Evolutionary conservation across 2,113 vertebrate species (phyloP).

Genomic region (Mohoua ochrocephala): DNA sequence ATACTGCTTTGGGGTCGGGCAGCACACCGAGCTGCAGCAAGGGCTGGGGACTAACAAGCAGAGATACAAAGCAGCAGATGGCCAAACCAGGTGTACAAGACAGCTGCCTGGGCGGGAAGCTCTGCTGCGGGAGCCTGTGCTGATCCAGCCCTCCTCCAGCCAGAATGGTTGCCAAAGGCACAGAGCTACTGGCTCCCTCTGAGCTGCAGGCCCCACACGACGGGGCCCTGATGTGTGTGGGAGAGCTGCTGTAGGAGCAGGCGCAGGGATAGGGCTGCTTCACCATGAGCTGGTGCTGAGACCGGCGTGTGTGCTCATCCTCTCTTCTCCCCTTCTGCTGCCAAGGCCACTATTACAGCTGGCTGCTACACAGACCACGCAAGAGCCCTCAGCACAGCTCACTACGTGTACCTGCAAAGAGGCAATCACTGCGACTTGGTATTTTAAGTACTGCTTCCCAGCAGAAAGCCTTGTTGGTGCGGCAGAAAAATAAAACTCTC

Average conservation of each 20-base stretch:
- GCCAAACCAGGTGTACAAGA: background rate
- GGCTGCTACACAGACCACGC: background rate
- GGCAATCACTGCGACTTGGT: background rate
- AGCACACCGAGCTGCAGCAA: background rate
- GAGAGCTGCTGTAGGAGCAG: background rate
- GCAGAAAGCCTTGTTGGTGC: background rate
- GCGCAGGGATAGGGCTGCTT: background rate
- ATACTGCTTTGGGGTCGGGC: background rate
- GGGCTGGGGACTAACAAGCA: background rate
- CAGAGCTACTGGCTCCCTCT: background rate
- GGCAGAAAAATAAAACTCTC: background rate
- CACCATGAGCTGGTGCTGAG: background rate
- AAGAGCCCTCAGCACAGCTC: background rate
- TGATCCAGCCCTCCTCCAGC: background rate
- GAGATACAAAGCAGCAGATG: background rate
- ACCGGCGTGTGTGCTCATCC: accelerated
- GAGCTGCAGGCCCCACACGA: background rate
- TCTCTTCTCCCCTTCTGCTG: background rate
- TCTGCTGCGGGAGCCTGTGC: background rate
- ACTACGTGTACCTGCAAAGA: background rate
- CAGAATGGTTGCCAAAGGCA: background rate
- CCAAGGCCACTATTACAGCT: background rate
- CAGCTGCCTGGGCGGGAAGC: background rate
- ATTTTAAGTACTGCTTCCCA: background rate
- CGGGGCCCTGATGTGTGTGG: background rate